A percentile compares a stretch with the other conserved stretches of the same genome.
Evolutionary conservation across 2,888 invertebrate species (phyloP).

Genomic region (Calliopum simillimum): DNA sequence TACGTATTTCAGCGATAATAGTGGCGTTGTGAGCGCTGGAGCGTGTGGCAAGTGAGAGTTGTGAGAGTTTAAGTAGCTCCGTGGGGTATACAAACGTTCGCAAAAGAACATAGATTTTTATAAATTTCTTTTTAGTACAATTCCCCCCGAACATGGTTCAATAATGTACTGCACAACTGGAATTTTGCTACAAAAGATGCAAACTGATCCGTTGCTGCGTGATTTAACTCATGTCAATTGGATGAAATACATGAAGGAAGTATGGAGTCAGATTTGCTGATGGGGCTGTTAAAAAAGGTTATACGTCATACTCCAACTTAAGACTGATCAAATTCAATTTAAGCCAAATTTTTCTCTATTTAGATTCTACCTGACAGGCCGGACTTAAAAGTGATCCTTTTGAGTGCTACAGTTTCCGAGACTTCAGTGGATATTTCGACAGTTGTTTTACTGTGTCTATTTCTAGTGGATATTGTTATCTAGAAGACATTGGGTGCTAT

Average conservation of each 20-base stretch:
- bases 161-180: slow-evolving; percentile 93
- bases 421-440: slow-evolving; percentile 81
- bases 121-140: slow-evolving; percentile 44
- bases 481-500: slow-evolving; percentile 81
- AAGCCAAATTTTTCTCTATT: background rate
- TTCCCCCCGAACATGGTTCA: slow-evolving; percentile 71
- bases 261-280: slow-evolving; percentile 85
- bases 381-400: slow-evolving; percentile 87
- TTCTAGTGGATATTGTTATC: slow-evolving; percentile 83
- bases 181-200: slow-evolving; percentile 83
- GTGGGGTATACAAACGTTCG: slow-evolving; percentile 88
- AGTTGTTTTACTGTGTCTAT: slow-evolving; percentile 82
- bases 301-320: too few relatives aligned
- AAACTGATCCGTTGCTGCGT: slow-evolving; percentile 79
- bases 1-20: slow-evolving; percentile 90
- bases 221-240: slow-evolving; percentile 81
- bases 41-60: too few relatives aligned
- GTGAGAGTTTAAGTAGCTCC: slow-evolving; percentile 75
- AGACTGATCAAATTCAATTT: background rate
- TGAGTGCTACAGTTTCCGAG: slow-evolving; percentile 94
- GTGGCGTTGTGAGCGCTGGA: too few relatives aligned
- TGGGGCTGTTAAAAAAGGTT: slow-evolving; percentile 78
- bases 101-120: slow-evolving; percentile 69
- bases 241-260: slow-evolving; percentile 96
- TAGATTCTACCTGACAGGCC: slow-evolving; percentile 72